Base-by-base conservation (phyloP, 2,113 vertebrate genomes). In the Poecilia latipinna region DNA sequence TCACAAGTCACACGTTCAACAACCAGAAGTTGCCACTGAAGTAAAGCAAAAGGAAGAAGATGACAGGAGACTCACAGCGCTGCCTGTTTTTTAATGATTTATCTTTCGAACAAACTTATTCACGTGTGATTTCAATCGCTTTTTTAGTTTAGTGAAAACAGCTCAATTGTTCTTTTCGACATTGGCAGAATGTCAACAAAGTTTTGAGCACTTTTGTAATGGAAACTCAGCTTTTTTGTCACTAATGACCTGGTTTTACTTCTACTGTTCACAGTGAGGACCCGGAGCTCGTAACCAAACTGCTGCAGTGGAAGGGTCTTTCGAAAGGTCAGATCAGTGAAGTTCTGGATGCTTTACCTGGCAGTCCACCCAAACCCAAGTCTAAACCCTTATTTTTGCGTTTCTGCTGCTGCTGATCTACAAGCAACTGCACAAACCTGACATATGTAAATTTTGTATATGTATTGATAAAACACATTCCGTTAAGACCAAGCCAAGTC, bases 251-350 rank as follows among this genome's bases (percentile, higher is more conserved):
- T n/a, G 17, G 54, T 39, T 73, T 48, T 75, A 12, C 8, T 8
- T 35, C 19, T 3, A 70, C 19, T 48, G 39, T 3, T 78, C 68
- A 24, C 80, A 92, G 90, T 1, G 15, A 79, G 44, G 78, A 88
- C 65, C 32, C 42, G 54, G 24, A 82, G 57, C 75, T 86, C 0
- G 69, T 93, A 4, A 48, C 61, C 0, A 8, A 8, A 2, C 70
- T 94, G 69, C 84, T 94, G 74, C 65, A 8, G 12, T 93, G 82
- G 82, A 82, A 79, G 5, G 75, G 70, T 24, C 77, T 91, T 3
- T 70, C 85, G 26, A 5, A 32, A 3, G 0, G 26, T 2, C 0
- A 87, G 19, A 48, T 86, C 1, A 71, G 0, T 1, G 66, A 92
- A 66, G 73, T 93, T 33, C 54, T 92, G 83, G 32, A 74, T 0